phyloP scores from a whole-genome alignment of 2,888 invertebrate genomes.

The Trypoxylon attenuatum region DNA sequence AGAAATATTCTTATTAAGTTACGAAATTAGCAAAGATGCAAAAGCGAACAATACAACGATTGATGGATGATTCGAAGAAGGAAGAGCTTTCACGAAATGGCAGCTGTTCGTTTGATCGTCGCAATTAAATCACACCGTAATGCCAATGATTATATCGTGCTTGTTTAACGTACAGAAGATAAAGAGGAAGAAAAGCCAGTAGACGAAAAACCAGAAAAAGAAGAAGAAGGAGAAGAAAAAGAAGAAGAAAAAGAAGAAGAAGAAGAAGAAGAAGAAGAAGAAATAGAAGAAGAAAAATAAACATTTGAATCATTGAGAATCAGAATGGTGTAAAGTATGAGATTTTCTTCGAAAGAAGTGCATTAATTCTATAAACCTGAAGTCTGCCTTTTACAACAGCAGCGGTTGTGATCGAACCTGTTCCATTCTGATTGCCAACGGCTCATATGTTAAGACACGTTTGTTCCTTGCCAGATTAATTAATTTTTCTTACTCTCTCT shows the following conservation, averaged over 20 bases:
- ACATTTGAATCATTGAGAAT: not conserved
- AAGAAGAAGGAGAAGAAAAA: too few relatives aligned
- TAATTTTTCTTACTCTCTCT: slow-evolving; percentile 36
- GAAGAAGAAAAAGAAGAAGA: too few relatives aligned
- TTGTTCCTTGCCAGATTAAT: slow-evolving; percentile 16
- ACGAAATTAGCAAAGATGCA: slow-evolving; percentile 23
- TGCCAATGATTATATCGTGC: slow-evolving; percentile 19
- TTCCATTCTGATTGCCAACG: not conserved
- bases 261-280: too few relatives aligned
- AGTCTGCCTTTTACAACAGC: too few relatives aligned
- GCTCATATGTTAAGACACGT: not conserved
- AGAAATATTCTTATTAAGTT: slow-evolving; percentile 29
- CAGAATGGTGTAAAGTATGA: not conserved
- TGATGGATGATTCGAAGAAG: slow-evolving; percentile 29
- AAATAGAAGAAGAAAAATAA: too few relatives aligned
- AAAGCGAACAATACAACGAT: slow-evolving; percentile 49
- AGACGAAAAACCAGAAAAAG: too few relatives aligned
- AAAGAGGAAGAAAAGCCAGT: slow-evolving; percentile 11
- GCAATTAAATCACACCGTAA: slow-evolving; percentile 15
- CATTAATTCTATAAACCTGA: too few relatives aligned
- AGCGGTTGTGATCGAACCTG: too few relatives aligned
- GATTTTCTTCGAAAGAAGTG: too few relatives aligned
- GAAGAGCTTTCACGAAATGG: slow-evolving; percentile 34
- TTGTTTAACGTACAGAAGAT: slow-evolving; percentile 20
- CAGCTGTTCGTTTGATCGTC: too few relatives aligned